Evolutionary conservation across 2,113 vertebrate genomes (phyloP), one percentile per base, ranked within the genome.

Genomic region (Prochilodus magdalenae): DNA sequence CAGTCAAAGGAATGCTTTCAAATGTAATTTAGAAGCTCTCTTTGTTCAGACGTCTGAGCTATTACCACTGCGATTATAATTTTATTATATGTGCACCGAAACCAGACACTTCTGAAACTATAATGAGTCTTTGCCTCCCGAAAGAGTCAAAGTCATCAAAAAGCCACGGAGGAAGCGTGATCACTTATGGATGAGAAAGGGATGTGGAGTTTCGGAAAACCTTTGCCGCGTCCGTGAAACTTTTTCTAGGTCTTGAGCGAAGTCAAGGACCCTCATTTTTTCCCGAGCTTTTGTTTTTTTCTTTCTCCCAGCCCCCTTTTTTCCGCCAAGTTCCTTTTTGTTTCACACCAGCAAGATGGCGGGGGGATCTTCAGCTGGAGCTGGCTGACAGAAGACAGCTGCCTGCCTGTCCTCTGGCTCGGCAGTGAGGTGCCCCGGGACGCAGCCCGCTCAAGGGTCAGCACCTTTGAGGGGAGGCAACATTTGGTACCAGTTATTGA

Each of bases 401-500:
- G 92, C 87, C 91, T 86, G 88, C 86, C 90, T 90, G 80, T 93
- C 92, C 92, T 92, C 87, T 87, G 86, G 88, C 88, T 73, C 86
- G 65, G 84, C 89, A 85, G 83, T 86, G 88, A 91, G 89, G 86
- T 76, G 87, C 91, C 90, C 91, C 90, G 89, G 90, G 91, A 94
- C 87, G 73, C 84, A 86, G 86, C 88, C 90, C 83, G 86, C 87
- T 88, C 77, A 75, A 80, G 89, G 92, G 92, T 92, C 92, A 93
- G 79, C 91, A 88, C 92, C 87, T 91, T 80, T 77, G 87, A 90
- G 88, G 87, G 86, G 87, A 89, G 89, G 83, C 87, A 91, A 92
- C 94, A 93, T 92, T 94, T 93, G 94, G 91, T 93, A 93, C 85
- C 90, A 91, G 92, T 94, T 94, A 94, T 85, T 36, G 36, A 91